These are phyloP conservation scores for Cepaea nemoralis DNA, from an alignment of 1,140 invertebrate genomes.

Conservation along the genomic window DNA sequence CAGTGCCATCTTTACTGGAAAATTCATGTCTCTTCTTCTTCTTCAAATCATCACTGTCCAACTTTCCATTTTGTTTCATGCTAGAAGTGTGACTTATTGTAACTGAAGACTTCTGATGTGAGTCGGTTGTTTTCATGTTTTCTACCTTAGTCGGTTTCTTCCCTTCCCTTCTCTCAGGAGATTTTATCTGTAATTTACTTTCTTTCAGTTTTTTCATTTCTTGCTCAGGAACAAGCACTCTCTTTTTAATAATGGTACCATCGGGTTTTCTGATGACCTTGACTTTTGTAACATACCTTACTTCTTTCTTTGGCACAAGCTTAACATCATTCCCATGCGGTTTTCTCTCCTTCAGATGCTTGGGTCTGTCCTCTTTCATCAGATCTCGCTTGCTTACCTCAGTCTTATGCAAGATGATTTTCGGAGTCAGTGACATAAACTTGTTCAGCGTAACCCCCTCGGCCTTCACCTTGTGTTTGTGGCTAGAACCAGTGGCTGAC, in stretches of 20 bases:
- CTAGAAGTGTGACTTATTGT: not conserved
- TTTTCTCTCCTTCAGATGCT: not conserved
- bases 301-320: not conserved
- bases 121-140: not conserved
- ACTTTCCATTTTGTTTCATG: not conserved
- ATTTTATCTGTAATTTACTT: not conserved
- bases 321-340: not conserved
- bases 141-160: not conserved
- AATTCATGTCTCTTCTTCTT: not conserved
- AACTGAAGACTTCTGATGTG: not conserved
- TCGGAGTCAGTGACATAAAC: no score
- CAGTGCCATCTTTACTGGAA: not conserved
- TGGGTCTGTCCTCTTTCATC: not conserved
- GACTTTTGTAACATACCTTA: not conserved
- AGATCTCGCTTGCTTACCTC: no score
- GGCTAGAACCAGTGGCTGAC: not conserved
- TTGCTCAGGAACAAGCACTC: not conserved
- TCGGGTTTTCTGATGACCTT: not conserved
- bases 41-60: not conserved
- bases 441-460: no score
- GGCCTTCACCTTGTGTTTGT: not conserved
- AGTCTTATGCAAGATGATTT: no score
- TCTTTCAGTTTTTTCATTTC: not conserved
- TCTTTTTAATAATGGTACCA: constrained; percentile 6
- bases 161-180: not conserved